These are phyloP conservation scores for Umimayanthus kanabou DNA, from an alignment of 92 coral and sea anemone species.

Conservation along the genomic window DNA sequence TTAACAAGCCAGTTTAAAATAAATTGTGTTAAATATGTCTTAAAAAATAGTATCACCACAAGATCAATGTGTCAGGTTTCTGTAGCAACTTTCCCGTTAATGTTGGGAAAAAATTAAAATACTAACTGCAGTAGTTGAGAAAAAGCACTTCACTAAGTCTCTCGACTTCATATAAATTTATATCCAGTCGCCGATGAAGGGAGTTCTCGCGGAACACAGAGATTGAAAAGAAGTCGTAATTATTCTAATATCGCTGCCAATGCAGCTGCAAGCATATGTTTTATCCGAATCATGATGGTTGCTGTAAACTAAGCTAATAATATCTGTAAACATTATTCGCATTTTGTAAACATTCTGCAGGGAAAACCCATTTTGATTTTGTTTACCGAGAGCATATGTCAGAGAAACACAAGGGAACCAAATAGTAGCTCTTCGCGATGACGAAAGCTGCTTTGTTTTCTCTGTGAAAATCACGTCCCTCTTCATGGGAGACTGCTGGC, in stretches of 20 bases:
- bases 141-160: not conserved
- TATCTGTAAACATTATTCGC: slow-evolving; percentile 3
- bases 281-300: not conserved
- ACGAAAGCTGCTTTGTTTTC: not conserved
- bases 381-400: not conserved
- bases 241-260: not conserved
- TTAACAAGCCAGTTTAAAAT: not conserved
- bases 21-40: not conserved
- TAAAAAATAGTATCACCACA: not conserved
- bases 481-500: not conserved
- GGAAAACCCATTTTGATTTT: not conserved
- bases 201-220: not conserved
- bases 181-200: not conserved
- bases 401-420: not conserved
- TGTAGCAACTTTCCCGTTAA: not conserved
- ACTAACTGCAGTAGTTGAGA: not conserved
- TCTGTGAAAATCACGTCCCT: slow-evolving; percentile 14
- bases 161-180: not conserved
- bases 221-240: not conserved
- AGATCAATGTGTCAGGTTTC: not conserved
- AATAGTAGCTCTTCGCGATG: not conserved
- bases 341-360: slow-evolving; percentile 28
- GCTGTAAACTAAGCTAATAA: not conserved
- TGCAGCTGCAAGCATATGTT: slow-evolving; percentile 21
- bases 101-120: not conserved